A percentile compares a stretch with the other conserved stretches of the same genome.
Evolutionary conservation across 2,888 invertebrate genomes (phyloP).

Genomic region (Troides aeacus): DNA sequence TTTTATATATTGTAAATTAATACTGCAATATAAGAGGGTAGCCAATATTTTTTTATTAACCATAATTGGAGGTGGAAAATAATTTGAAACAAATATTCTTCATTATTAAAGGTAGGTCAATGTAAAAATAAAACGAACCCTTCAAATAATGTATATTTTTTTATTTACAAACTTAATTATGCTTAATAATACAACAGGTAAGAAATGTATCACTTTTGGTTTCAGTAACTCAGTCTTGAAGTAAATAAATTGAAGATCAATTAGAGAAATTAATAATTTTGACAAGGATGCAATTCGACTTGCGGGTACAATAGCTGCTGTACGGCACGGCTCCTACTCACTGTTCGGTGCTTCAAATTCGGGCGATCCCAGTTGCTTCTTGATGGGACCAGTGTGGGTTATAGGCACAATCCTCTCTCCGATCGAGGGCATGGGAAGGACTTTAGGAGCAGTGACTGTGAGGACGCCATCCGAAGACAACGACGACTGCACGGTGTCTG

Average conservation of each 20-base stretch:
- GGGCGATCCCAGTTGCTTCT: conserved; percentile 49
- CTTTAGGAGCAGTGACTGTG: conserved; percentile 84
- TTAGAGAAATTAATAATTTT: conserved; percentile 3
- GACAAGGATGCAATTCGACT: conserved; percentile 22
- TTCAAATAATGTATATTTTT: neutral
- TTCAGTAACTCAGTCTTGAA: conserved; percentile 52
- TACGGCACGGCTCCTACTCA: too few relatives aligned
- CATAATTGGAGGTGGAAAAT: too few relatives aligned
- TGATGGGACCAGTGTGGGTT: conserved; percentile 79
- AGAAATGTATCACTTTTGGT: conserved; percentile 30
- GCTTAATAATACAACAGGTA: conserved; percentile 33
- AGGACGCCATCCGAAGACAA: conserved; percentile 88
- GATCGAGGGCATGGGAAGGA: conserved; percentile 58
- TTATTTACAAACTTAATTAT: conserved; percentile 31
- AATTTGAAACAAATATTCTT: too few relatives aligned
- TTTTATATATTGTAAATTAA: too few relatives aligned
- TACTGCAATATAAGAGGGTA: too few relatives aligned
- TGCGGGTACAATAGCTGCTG: conserved; percentile 13
- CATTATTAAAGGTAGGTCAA: too few relatives aligned
- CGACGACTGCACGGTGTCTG: conserved; percentile 85
- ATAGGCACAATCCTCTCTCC: conserved; percentile 82
- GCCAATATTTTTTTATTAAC: too few relatives aligned
- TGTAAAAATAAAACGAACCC: too few relatives aligned
- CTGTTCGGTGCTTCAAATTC: conserved; percentile 26
- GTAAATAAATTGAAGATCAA: conserved; percentile 30